Base-by-base conservation (phyloP, 2,888 invertebrate species). In the Acholoe squamosa region DNA sequence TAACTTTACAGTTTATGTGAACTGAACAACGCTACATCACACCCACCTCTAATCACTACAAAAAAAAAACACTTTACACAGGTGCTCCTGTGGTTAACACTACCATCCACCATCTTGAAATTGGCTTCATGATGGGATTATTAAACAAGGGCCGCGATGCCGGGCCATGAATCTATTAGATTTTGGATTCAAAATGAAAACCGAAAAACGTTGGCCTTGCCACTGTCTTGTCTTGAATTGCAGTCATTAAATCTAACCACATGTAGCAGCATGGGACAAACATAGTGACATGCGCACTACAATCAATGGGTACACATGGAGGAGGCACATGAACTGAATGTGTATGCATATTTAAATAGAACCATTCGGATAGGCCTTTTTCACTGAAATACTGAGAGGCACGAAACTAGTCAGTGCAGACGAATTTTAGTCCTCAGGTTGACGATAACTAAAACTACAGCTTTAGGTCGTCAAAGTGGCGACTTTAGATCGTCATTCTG, bases 211-310 rank as follows among this genome's bases (percentile, higher is more conserved):
- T 22, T 28, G 71, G 25, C n/a, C n/a, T 61, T 25, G 25, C 22
- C 61, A 61, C 61, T 61, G 61, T 71, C 28, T 28, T 28, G 71
- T 71, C 71, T 71, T 71, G 71, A 16, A 28, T 71, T 71, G 25
- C 71, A 25, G 71, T 71, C 71, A 71, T 71, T 71, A 71, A 28
- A 28, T 25, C 31, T 14, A 3, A 25, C 28, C 71, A 71, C 71
- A 71, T 25, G 71, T 71, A 28, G 71, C 71, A 28, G n/a, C 71
- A 71, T 28, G 28, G 71, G 71, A 71, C 71, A 71, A 25, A 71
- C 71, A 14, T 1, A 71, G 71, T 71, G 71, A 71, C 71, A 71
- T 71, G 71, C 71, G 71, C 25, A 71, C 28, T 28, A 28, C 71
- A 71, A 71, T 71, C 71, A 71, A 71, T 71, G 71, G 71, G n/a